These are phyloP conservation scores for Periphyllus acericola DNA, from an alignment of 2,888 invertebrate genomes.

Conservation along the genomic window DNA sequence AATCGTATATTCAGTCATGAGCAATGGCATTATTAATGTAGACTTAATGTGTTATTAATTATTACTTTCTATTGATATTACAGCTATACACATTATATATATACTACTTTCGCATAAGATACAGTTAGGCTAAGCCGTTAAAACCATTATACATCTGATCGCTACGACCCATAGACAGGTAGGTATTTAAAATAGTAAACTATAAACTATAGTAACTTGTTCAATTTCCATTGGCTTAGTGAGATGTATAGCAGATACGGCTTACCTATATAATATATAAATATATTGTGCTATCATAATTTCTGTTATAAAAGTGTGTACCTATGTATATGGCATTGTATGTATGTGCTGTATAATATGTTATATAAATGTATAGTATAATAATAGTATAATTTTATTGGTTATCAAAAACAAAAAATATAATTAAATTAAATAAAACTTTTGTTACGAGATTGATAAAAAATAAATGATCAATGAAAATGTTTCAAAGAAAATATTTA, in stretches of 20 bases:
- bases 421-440: not conserved
- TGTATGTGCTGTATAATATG: not conserved
- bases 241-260: not conserved
- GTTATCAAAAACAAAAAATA: not conserved
- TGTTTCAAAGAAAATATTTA: constrained; percentile 21
- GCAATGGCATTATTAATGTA: not conserved
- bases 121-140: not conserved
- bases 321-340: not conserved
- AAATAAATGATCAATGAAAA: not conserved
- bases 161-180: no score
- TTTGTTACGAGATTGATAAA: not conserved
- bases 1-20: not conserved
- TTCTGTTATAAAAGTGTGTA: not conserved
- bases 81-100: no score
- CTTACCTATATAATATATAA: not conserved
- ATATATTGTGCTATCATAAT: not conserved
- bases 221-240: not conserved
- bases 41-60: not conserved
- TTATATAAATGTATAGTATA: not conserved
- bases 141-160: not conserved
- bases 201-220: not conserved
- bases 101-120: not conserved
- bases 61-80: not conserved
- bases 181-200: not conserved
- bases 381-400: constrained; percentile 1